Evolutionary conservation across 1,140 invertebrate genomes (phyloP).

Genomic region (Platorchestia sp.): DNA sequence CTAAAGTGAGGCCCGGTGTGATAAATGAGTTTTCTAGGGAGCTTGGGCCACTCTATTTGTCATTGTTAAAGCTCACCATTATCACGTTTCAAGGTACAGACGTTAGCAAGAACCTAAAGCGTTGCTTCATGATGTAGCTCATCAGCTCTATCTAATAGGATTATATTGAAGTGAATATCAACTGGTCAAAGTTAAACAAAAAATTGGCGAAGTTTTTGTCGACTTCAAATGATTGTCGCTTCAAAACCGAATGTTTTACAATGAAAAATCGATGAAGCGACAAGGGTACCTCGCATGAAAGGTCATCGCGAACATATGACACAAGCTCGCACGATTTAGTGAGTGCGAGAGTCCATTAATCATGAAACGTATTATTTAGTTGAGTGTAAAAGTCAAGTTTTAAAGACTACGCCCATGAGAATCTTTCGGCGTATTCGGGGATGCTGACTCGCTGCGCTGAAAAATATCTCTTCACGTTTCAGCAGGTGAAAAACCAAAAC

Average conservation of each 20-base stretch:
- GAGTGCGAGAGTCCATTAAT: slow-evolving; percentile 6
- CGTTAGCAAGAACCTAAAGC: background rate
- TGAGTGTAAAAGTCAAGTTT: background rate
- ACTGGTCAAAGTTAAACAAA: background rate
- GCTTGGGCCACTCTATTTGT: background rate
- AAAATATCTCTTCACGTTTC: background rate
- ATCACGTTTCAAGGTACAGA: background rate
- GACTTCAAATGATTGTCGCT: background rate
- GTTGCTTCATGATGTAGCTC: background rate
- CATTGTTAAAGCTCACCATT: background rate
- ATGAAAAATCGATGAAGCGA: background rate
- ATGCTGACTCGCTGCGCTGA: too few relatives aligned
- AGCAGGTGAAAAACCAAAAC: background rate
- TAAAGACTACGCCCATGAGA: background rate
- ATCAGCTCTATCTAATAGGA: too few relatives aligned
- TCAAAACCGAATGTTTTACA: background rate
- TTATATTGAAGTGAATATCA: background rate
- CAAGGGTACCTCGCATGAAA: background rate
- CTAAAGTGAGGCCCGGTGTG: background rate
- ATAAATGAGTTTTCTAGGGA: background rate
- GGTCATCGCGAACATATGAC: background rate
- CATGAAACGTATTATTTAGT: background rate
- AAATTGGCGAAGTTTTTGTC: background rate
- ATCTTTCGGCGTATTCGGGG: too few relatives aligned
- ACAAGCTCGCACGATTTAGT: background rate